phyloP scores from a whole-genome alignment of 2,888 invertebrate genomes.

The Orgyia antiqua region DNA sequence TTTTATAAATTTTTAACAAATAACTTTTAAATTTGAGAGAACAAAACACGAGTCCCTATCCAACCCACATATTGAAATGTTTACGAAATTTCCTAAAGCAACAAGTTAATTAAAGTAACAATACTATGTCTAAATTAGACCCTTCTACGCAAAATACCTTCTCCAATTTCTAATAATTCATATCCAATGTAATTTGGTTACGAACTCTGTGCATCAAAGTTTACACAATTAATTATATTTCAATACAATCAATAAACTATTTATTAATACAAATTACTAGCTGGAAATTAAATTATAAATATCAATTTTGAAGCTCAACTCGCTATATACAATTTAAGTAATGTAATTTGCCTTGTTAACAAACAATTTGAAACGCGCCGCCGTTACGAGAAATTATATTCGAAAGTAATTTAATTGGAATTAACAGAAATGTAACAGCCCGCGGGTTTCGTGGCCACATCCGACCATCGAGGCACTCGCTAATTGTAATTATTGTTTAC shows the following conservation, averaged over 20 bases:
- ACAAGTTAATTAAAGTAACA: conserved; percentile 7
- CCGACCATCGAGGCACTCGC: not conserved
- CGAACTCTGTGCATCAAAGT: conserved; percentile 22
- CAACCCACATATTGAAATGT: not conserved
- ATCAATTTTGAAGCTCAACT: conserved; percentile 17
- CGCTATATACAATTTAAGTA: conserved; percentile 16
- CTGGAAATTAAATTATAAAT: conserved; percentile 14
- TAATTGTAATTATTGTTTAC: conserved; percentile 1
- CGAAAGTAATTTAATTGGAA: conserved; percentile 24
- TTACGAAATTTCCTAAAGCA: not conserved
- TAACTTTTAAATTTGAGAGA: too few relatives aligned
- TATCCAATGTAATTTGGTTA: conserved; percentile 18
- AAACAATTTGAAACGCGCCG: conserved; percentile 28
- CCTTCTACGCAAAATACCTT: conserved; percentile 4
- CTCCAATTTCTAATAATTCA: conserved; percentile 15
- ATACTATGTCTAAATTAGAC: conserved; percentile 4
- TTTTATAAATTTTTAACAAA: too few relatives aligned
- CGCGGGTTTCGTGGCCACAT: conserved; percentile 12
- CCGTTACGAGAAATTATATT: conserved; percentile 22
- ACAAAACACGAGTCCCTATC: not conserved
- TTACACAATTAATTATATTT: conserved; percentile 17
- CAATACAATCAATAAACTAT: conserved; percentile 17
- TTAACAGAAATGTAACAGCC: conserved; percentile 19
- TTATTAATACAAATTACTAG: conserved; percentile 13
- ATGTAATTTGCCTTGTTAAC: conserved; percentile 24